Evolutionary conservation across 1,140 invertebrate species (phyloP), one percentile per base, ranked within the genome.

Genomic region (Drosophila mauritiana): DNA sequence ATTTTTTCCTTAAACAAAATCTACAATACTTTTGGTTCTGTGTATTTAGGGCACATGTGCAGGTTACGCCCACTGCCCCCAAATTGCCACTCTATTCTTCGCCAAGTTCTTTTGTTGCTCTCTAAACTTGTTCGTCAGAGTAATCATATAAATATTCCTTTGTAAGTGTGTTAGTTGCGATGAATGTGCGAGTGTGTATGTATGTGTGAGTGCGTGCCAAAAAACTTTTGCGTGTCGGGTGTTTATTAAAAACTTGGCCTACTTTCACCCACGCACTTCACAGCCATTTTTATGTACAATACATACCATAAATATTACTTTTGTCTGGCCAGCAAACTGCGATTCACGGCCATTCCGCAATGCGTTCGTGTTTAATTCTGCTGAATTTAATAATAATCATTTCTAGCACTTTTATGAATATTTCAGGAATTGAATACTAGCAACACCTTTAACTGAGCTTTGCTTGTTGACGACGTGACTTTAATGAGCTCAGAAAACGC

Each of bases 91-190:
- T 56, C 46, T 73, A 73, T 53, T 52, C 54, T 56, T 49, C 46
- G 53, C 25, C 34, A 51, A 15, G 53, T 72, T 74, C 49, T 65
- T 74, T 79, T 52, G 58, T 45, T 52, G 64, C 73, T 80, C 83
- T 78, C 55, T 55, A 69, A 64, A 63, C 78, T 81, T 86, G 51
- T 82, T 49, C 42, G 39, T 67, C 72, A 45, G 63, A 70, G 80
- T 83, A 84, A 88, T 88, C 84, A 88, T 83, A 88, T 88, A 89
- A 89, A 89, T 89, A 83, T 86, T 86, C 78, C 46, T 64, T 57
- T 69, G 72, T 46, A 61, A 72, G 37, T 75, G 51, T 70, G 73
- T 80, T 86, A 49, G 67, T 57, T 55, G 45, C 49, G 20, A 20
- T 57, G 37, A 42, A 42, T 52, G 37, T 42, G 15, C n/a, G n/a